Conservation (phyloP, 2,797 vertebrate genomes). For the Sebastes nivosus region DNA sequence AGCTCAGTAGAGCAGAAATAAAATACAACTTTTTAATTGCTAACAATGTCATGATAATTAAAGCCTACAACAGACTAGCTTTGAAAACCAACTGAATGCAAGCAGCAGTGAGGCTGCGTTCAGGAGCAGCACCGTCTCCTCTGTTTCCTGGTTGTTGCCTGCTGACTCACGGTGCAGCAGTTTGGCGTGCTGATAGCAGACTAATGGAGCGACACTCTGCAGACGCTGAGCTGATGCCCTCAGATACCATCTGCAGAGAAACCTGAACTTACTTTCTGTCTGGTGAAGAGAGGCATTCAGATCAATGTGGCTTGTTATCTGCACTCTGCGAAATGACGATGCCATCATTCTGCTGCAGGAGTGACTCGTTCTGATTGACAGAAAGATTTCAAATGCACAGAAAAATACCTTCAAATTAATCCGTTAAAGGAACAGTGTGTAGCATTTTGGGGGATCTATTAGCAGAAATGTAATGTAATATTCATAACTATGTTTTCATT, state of each 20-base stretch:
- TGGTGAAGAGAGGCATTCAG: background rate
- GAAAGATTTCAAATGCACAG: background rate
- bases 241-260: slow-evolving; percentile 55
- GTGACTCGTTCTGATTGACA: background rate
- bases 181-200: slow-evolving; percentile 37
- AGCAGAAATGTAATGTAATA: no score
- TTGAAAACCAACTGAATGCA: background rate
- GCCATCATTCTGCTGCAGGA: background rate
- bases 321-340: background rate
- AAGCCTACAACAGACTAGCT: no score
- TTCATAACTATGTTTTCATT: no score
- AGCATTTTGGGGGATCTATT: no score
- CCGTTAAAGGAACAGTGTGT: no score
- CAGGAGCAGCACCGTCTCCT: slow-evolving; percentile 6
- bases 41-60: background rate
- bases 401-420: background rate
- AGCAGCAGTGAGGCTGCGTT: slow-evolving; percentile 4
- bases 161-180: slow-evolving; percentile 74
- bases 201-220: slow-evolving; percentile 35
- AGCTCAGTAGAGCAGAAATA: background rate
- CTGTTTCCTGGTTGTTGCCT: slow-evolving; percentile 39
- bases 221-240: slow-evolving; percentile 36
- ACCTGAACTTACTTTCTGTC: slow-evolving; percentile 42
- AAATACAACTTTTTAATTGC: background rate
- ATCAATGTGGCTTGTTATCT: slow-evolving; percentile 1